Conservation (phyloP, 2,888 invertebrate genomes). For the Lithophane socia region DNA sequence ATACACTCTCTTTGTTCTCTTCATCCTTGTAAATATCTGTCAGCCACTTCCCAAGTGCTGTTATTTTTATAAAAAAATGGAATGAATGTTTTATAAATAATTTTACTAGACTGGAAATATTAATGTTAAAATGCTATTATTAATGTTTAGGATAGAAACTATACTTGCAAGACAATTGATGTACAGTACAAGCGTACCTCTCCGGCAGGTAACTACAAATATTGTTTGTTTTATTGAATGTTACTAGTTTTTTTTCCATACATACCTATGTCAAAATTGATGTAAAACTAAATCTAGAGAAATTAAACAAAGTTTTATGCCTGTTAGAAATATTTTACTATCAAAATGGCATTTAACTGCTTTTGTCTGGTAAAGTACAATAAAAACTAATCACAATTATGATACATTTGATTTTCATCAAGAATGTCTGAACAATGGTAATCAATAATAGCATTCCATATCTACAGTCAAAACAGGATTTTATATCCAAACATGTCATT, state of each 20-base stretch:
- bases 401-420: slow-evolving; percentile 26
- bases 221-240: slow-evolving; percentile 28
- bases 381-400: slow-evolving; percentile 19
- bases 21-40: slow-evolving; percentile 61
- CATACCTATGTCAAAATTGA: slow-evolving; percentile 7
- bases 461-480: slow-evolving; percentile 34
- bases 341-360: slow-evolving; percentile 34
- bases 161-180: slow-evolving; percentile 32
- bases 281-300: slow-evolving; percentile 7
- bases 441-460: slow-evolving; percentile 52
- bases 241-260: slow-evolving; percentile 19
- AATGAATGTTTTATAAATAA: slow-evolving; percentile 51
- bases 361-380: slow-evolving; percentile 43
- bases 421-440: slow-evolving; percentile 20
- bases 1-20: slow-evolving; percentile 37
- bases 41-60: slow-evolving; percentile 34
- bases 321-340: slow-evolving; percentile 40
- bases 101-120: slow-evolving; percentile 54
- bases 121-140: slow-evolving; percentile 50
- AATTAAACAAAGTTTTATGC: slow-evolving; percentile 40
- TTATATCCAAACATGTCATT: slow-evolving; percentile 42
- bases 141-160: slow-evolving; percentile 45
- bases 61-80: slow-evolving; percentile 57
- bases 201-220: slow-evolving; percentile 6
- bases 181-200: slow-evolving; percentile 27